Conservation (phyloP, 2,797 vertebrate genomes). For the Neostethus bicornis region DNA sequence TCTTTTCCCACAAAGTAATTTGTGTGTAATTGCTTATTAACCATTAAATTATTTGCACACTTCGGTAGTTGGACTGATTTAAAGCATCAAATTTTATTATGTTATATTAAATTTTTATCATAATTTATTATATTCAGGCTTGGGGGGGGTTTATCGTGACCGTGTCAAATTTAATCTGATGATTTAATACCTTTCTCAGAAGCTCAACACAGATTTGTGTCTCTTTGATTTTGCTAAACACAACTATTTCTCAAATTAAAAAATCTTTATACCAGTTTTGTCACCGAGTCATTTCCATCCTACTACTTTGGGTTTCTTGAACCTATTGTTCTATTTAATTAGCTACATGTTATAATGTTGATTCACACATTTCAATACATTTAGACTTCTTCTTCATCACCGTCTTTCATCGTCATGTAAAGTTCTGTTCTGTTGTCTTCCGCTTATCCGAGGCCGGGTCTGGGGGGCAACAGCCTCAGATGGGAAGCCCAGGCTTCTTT, state of each 20-base stretch:
- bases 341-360: too few relatives aligned
- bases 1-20: slow-evolving; percentile 41
- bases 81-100: too few relatives aligned
- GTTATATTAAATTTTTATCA: slow-evolving; percentile 3
- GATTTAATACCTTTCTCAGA: slow-evolving; percentile 46
- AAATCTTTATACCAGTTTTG: slow-evolving; percentile 33
- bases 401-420: too few relatives aligned
- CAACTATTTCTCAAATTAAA: slow-evolving; percentile 55
- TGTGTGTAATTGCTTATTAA: slow-evolving; percentile 50
- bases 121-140: too few relatives aligned
- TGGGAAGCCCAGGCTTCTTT: too few relatives aligned
- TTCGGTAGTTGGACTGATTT: too few relatives aligned
- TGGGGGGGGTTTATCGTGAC: slow-evolving; percentile 29
- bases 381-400: too few relatives aligned
- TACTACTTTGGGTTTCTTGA: slow-evolving; percentile 12
- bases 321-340: slow-evolving; percentile 9
- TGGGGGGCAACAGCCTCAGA: too few relatives aligned
- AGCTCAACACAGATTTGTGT: slow-evolving; percentile 20
- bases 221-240: slow-evolving; percentile 36
- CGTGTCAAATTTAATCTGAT: slow-evolving; percentile 42
- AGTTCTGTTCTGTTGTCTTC: too few relatives aligned
- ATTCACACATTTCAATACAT: too few relatives aligned
- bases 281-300: slow-evolving; percentile 19
- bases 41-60: slow-evolving; percentile 31
- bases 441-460: too few relatives aligned